Evolutionary conservation across 2,888 invertebrate genomes (phyloP).

Genomic region (Ephialtes manifestator): DNA sequence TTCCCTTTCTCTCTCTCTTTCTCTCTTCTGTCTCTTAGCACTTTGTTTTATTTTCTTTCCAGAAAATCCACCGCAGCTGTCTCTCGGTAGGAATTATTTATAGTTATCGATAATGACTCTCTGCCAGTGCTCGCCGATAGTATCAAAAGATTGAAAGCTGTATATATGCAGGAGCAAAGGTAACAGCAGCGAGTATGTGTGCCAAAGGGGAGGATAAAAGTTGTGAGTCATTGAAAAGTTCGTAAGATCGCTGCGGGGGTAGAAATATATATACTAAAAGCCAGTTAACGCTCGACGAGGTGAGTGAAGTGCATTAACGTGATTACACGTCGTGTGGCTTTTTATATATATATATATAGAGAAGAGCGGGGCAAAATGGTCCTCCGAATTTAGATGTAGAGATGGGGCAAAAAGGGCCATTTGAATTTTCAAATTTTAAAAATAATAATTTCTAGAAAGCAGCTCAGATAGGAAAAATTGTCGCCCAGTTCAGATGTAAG

Average conservation of each 20-base stretch:
- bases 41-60: constrained; percentile 61
- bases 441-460: too few species aligned
- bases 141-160: constrained; percentile 70
- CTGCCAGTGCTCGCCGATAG: constrained; percentile 43
- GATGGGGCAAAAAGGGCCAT: too few species aligned
- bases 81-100: constrained; percentile 63
- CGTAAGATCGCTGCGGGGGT: constrained; percentile 57
- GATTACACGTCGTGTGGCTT: constrained; percentile 75
- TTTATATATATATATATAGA: constrained; percentile 13
- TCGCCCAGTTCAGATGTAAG: too few species aligned
- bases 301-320: constrained; percentile 80
- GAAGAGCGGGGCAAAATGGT: too few species aligned
- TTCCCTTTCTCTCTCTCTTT: constrained; percentile 29
- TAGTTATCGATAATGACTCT: constrained; percentile 71
- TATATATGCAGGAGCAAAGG: constrained; percentile 34
- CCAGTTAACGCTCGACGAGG: constrained; percentile 61
- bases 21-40: constrained; percentile 4
- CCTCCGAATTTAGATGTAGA: too few species aligned
- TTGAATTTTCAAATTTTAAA: too few species aligned
- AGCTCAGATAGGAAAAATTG: too few species aligned
- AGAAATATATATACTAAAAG: constrained; percentile 52
- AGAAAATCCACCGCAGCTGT: constrained; percentile 68
- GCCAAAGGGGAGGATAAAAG: constrained; percentile 50
- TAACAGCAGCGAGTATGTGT: background rate
- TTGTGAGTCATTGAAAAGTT: constrained; percentile 74